These are phyloP conservation scores for Prionace glauca DNA, from an alignment of 2,797 vertebrate genomes.

Conservation along the genomic window DNA sequence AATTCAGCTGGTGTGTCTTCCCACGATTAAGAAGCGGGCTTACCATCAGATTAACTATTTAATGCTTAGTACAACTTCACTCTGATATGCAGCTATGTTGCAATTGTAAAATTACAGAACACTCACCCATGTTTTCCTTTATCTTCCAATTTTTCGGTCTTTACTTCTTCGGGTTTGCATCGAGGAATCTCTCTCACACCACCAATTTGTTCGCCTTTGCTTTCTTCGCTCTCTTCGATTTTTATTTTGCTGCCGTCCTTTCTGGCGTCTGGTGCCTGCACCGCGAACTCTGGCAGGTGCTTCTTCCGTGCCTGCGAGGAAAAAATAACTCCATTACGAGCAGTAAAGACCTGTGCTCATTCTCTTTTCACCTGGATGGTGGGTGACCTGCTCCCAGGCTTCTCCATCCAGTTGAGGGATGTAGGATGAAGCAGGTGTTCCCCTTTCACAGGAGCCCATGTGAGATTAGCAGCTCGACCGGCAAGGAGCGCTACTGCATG, in stretches of 20 bases:
- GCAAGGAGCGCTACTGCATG: neutral
- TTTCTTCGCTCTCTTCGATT: neutral
- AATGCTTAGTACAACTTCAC: neutral
- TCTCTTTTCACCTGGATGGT: neutral
- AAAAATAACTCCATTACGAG: neutral
- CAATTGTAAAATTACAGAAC: neutral
- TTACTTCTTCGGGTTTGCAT: slow-evolving; percentile 27
- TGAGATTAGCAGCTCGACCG: neutral
- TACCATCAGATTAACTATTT: neutral
- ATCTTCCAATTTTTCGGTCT: neutral
- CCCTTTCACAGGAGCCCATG: neutral
- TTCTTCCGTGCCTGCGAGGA: neutral
- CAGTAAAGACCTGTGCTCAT: neutral
- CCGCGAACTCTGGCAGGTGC: neutral
- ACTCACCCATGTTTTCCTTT: slow-evolving; percentile 34
- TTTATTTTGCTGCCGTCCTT: slow-evolving; percentile 21
- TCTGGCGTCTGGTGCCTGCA: neutral
- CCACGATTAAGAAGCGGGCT: neutral
- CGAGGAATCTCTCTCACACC: neutral
- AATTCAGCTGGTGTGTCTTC: neutral
- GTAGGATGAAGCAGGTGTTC: neutral
- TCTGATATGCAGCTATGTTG: neutral
- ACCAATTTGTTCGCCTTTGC: neutral
- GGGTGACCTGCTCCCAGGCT: neutral
- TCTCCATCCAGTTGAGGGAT: neutral